phyloP scores from a whole-genome alignment of 2,888 invertebrate species.

The Andrena fulva region DNA sequence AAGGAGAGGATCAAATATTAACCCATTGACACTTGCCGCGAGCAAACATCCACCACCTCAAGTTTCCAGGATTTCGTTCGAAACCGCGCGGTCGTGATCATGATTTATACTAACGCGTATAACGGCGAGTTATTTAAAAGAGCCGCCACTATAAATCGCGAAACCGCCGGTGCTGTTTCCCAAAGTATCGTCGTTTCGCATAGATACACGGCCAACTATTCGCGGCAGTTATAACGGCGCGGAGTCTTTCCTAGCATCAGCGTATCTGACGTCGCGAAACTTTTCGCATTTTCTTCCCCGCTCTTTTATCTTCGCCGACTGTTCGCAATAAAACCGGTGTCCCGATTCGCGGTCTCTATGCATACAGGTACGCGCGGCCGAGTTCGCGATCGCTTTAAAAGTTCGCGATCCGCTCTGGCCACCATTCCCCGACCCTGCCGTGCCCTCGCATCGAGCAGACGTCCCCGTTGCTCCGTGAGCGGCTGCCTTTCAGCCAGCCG shows the following conservation, averaged over 20 bases:
- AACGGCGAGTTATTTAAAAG: conserved; percentile 49
- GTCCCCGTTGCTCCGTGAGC: background rate
- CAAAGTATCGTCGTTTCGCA: conserved; percentile 33
- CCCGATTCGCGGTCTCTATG: conserved; percentile 45
- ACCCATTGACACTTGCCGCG: background rate
- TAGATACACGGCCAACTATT: conserved; percentile 28
- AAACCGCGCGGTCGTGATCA: background rate
- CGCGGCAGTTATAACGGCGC: conserved; percentile 29
- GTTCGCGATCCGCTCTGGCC: conserved; percentile 19
- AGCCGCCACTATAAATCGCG: conserved; percentile 43
- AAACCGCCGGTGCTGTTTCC: conserved; percentile 8
- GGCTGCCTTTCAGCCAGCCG: background rate
- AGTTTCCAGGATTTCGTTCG: background rate
- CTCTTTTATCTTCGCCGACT: conserved; percentile 60
- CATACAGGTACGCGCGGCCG: background rate
- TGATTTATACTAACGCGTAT: conserved; percentile 20
- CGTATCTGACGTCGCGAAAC: conserved; percentile 54
- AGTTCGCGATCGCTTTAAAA: conserved; percentile 17
- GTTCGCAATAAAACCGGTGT: conserved; percentile 63
- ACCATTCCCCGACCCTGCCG: background rate
- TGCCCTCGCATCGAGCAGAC: background rate
- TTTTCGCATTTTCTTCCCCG: conserved; percentile 66
- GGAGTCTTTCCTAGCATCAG: conserved; percentile 9
- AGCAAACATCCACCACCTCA: background rate
- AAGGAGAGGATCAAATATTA: background rate